These are phyloP conservation scores for Varanus komodoensis DNA, from an alignment of 2,113 vertebrate species.

Conservation along the genomic window DNA sequence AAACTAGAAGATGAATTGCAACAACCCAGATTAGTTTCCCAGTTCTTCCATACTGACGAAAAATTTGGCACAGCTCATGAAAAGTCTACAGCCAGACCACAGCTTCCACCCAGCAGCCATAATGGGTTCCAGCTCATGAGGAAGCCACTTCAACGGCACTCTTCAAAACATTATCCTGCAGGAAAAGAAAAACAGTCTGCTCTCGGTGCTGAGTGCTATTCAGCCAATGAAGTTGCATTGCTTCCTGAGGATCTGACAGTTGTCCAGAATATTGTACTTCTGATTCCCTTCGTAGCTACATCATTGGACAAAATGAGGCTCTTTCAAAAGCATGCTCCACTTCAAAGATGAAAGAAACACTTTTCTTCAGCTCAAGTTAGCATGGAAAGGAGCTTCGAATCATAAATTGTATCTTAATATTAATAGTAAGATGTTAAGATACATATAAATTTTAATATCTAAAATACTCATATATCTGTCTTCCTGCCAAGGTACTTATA, in stretches of 20 bases:
- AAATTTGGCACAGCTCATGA: no score
- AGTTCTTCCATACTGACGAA: no score
- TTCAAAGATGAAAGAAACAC: conserved; percentile 29
- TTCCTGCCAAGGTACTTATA: not conserved
- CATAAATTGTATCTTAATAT: not conserved
- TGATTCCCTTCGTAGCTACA: conserved; percentile 60
- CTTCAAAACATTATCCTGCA: conserved; percentile 38
- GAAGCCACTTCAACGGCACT: conserved; percentile 56
- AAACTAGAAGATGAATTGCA: not conserved
- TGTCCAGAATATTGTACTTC: conserved; percentile 45
- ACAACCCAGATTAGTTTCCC: not conserved
- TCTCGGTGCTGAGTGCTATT: not conserved
- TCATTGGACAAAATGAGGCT: conserved; percentile 47
- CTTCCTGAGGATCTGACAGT: conserved; percentile 49
- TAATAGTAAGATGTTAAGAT: not conserved
- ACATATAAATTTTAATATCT: no score
- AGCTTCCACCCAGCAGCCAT: not conserved
- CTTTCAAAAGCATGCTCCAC: conserved; percentile 52
- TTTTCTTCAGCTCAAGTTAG: not conserved
- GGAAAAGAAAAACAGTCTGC: conserved; percentile 28
- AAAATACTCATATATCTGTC: no score
- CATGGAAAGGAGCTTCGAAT: not conserved
- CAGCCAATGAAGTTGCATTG: conserved; percentile 28
- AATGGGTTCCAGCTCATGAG: conserved; percentile 32
- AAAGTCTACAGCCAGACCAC: not conserved